A percentile compares a stretch with the other conserved stretches of the same genome.
These are phyloP conservation scores for Mycalesis mineus DNA, from an alignment of 2,888 invertebrate genomes.

Conservation along the genomic window DNA sequence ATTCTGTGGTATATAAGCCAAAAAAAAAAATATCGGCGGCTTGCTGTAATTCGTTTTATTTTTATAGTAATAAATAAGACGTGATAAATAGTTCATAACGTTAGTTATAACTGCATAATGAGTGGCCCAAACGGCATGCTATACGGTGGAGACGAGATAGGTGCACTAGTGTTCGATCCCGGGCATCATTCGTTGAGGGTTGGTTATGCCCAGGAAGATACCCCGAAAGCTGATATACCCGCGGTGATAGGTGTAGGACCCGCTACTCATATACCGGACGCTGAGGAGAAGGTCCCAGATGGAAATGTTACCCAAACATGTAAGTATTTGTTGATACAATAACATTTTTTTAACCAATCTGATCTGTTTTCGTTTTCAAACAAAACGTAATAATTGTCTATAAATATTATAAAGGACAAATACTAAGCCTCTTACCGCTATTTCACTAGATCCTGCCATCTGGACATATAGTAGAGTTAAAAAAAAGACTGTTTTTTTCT, in stretches of 20 bases:
- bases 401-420: too few relatives aligned
- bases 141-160: slow-evolving; percentile 98
- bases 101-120: slow-evolving; percentile 40
- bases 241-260: slow-evolving; percentile 93
- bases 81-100: background rate
- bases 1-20: background rate
- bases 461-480: too few relatives aligned
- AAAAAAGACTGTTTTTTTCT: too few relatives aligned
- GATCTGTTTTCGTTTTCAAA: too few relatives aligned
- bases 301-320: slow-evolving; percentile 81
- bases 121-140: slow-evolving; percentile 83
- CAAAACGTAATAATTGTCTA: background rate
- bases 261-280: slow-evolving; percentile 81
- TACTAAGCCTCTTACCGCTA: too few relatives aligned
- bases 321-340: slow-evolving; percentile 42
- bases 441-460: too few relatives aligned
- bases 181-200: slow-evolving; percentile 87
- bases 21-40: background rate
- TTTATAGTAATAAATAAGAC: background rate
- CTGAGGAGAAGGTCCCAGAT: slow-evolving; percentile 87
- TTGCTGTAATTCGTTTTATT: background rate
- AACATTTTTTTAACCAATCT: too few relatives aligned
- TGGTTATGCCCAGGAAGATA: slow-evolving; percentile 98
- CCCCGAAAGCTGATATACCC: slow-evolving; percentile 99
- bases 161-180: slow-evolving; percentile 97